Percentiles rank a stretch among this genome's conserved stretches.
These are phyloP conservation scores for Alentia gelatinosa DNA, from an alignment of 2,888 invertebrate genomes.

Conservation along the genomic window DNA sequence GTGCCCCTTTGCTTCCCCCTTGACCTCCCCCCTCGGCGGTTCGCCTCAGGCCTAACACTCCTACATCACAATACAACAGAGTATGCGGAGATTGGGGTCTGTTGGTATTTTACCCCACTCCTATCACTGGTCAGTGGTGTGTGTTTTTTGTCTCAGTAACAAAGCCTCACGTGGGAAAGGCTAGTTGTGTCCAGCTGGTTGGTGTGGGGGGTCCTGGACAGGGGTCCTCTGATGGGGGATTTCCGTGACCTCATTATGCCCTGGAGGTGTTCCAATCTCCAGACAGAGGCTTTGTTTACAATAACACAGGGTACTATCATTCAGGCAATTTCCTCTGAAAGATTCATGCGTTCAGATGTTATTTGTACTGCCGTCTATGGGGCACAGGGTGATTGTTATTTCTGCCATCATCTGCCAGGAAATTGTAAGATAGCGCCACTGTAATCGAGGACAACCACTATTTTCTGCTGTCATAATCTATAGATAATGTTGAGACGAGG, in stretches of 20 bases:
- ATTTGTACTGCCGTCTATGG: too few species aligned
- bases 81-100: background rate
- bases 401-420: too few species aligned
- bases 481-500: too few species aligned
- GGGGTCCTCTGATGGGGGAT: background rate
- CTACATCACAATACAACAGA: background rate
- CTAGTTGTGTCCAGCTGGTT: background rate
- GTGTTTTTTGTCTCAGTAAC: background rate
- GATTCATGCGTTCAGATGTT: too few species aligned
- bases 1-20: background rate
- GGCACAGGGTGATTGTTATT: too few species aligned
- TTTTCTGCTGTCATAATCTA: too few species aligned
- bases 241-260: background rate
- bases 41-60: background rate
- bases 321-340: too few species aligned
- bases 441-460: too few species aligned
- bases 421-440: too few species aligned
- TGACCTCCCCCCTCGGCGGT: background rate
- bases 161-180: conserved; percentile 17
- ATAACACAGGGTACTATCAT: too few species aligned
- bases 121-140: background rate
- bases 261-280: too few species aligned
- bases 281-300: too few species aligned
- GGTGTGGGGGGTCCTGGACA: background rate
- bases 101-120: background rate